Conservation (phyloP, 2,797 vertebrate species). For the Natrix natrix region DNA sequence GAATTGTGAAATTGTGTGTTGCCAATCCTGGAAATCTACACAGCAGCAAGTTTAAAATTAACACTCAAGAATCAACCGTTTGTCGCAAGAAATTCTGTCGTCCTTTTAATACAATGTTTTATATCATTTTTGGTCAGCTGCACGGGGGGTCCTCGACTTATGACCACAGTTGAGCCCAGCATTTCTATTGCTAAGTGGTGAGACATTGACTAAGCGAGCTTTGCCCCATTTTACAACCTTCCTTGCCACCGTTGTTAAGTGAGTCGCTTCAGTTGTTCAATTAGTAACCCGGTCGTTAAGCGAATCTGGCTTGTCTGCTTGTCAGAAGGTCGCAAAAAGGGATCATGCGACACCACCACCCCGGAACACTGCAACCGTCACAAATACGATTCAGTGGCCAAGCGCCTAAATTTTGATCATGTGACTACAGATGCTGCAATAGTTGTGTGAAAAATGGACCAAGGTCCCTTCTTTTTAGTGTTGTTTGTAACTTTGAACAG, state of each 20-base stretch:
- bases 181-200: neutral
- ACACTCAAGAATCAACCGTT: neutral
- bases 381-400: neutral
- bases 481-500: neutral
- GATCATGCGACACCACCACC: too few relatives aligned
- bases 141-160: neutral
- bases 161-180: neutral
- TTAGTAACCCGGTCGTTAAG: neutral
- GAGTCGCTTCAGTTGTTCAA: neutral
- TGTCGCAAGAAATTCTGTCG: neutral
- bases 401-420: neutral
- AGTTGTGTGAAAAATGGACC: neutral
- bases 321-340: neutral
- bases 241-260: too few relatives aligned
- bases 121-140: neutral
- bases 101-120: neutral
- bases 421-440: fast-evolving
- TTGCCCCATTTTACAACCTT: neutral
- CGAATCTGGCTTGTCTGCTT: neutral
- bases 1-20: neutral
- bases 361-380: neutral
- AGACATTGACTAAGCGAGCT: neutral
- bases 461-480: neutral
- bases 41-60: neutral
- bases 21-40: neutral